A percentile compares a stretch with the other conserved stretches of the same genome.
These are phyloP conservation scores for Cnemophilus loriae DNA, from an alignment of 2,113 vertebrate species.

Conservation along the genomic window DNA sequence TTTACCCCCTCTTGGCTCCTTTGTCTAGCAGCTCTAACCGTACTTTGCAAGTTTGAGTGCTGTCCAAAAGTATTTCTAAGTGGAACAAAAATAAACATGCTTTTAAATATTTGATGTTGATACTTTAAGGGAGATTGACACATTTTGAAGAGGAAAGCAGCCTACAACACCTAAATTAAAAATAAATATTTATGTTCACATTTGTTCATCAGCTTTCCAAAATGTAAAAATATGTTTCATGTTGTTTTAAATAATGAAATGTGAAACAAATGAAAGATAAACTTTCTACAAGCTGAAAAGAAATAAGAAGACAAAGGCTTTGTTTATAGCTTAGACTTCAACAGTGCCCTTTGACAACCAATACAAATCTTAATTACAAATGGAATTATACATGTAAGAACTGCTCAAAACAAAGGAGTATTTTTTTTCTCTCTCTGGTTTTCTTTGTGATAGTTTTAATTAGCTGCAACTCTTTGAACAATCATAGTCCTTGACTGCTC, in stretches of 20 bases:
- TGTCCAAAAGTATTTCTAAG: slow-evolving; percentile 52
- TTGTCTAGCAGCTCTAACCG: background rate
- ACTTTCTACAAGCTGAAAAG: slow-evolving; percentile 65
- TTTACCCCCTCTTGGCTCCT: background rate
- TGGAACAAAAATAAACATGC: slow-evolving; percentile 45
- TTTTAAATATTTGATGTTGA: slow-evolving; percentile 56
- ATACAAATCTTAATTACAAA: slow-evolving; percentile 67
- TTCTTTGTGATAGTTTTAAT: slow-evolving; percentile 67
- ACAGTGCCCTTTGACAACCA: slow-evolving; percentile 54
- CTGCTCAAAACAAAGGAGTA: slow-evolving; percentile 39
- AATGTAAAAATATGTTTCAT: slow-evolving; percentile 62
- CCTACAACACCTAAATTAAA: slow-evolving; percentile 60
- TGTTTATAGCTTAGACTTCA: slow-evolving; percentile 66
- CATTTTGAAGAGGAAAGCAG: slow-evolving; percentile 58
- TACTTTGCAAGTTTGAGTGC: slow-evolving; percentile 21
- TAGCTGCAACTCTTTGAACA: slow-evolving; percentile 58
- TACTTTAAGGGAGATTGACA: slow-evolving; percentile 58
- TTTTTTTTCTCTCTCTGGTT: background rate
- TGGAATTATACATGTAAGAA: slow-evolving; percentile 69
- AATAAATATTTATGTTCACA: slow-evolving; percentile 70
- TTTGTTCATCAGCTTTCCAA: slow-evolving; percentile 66
- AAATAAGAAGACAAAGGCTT: slow-evolving; percentile 60
- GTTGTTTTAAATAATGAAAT: slow-evolving; percentile 71
- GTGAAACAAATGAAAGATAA: slow-evolving; percentile 70
- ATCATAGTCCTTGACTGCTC: slow-evolving; percentile 31